phyloP scores from a whole-genome alignment of 2,797 vertebrate genomes.

The Rhinatrema bivittatum region DNA sequence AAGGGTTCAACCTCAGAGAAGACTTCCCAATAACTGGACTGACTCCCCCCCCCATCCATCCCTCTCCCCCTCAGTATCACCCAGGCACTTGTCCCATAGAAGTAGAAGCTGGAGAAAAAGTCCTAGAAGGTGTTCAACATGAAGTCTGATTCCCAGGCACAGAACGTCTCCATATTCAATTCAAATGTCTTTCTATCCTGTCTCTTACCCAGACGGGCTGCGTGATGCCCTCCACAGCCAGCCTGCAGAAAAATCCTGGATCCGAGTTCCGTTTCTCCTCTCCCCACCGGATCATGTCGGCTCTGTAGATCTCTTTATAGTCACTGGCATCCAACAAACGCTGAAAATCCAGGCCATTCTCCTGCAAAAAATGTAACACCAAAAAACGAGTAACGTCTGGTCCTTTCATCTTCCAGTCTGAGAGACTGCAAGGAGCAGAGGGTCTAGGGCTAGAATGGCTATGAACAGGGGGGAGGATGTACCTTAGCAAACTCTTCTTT shows the following conservation, averaged over 20 bases:
- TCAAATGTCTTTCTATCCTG: too few relatives aligned
- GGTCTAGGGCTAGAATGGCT: too few relatives aligned
- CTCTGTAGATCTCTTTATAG: constrained; percentile 76
- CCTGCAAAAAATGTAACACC: constrained; percentile 50
- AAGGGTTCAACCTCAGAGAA: too few relatives aligned
- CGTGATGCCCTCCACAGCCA: constrained; percentile 34
- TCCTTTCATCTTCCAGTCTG: background rate
- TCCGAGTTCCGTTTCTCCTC: constrained; percentile 62
- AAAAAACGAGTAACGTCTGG: too few relatives aligned
- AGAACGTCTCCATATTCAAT: too few relatives aligned
- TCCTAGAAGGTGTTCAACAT: too few relatives aligned
- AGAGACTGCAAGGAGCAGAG: background rate
- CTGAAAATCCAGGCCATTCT: constrained; percentile 66
- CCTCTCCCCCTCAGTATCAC: too few relatives aligned
- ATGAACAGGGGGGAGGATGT: background rate
- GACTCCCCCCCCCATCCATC: too few relatives aligned
- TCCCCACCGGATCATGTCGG: constrained; percentile 86
- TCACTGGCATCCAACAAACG: constrained; percentile 70
- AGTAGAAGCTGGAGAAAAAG: too few relatives aligned
- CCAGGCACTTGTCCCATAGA: too few relatives aligned
- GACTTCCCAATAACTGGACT: too few relatives aligned
- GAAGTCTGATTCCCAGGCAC: too few relatives aligned
- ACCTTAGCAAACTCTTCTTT: constrained; percentile 62
- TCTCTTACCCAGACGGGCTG: constrained; percentile 78
- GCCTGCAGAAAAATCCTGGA: constrained; percentile 79